phyloP scores from a whole-genome alignment of 2,797 vertebrate species.

The Delichon dasypus region DNA sequence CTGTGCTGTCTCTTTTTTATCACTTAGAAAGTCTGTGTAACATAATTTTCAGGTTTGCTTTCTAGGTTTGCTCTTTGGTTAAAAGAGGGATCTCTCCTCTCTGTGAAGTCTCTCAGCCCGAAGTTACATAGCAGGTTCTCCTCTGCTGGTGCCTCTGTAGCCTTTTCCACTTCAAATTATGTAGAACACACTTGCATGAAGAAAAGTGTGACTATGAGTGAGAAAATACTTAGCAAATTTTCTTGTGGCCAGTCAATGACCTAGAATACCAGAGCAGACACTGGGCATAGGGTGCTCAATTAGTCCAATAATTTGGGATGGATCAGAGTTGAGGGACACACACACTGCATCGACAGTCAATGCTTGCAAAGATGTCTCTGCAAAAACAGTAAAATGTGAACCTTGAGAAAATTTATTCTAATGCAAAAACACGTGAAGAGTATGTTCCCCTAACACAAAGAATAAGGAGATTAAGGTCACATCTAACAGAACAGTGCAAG shows the following conservation, averaged over 20 bases:
- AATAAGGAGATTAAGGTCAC: neutral
- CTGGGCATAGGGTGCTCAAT: neutral
- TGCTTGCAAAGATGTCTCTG: neutral
- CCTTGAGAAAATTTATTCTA: neutral
- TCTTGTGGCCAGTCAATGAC: neutral
- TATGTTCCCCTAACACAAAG: neutral
- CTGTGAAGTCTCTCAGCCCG: neutral
- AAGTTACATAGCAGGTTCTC: neutral
- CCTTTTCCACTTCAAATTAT: neutral
- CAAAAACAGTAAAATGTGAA: neutral
- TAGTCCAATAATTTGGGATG: neutral
- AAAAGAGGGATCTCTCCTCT: neutral
- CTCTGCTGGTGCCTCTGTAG: neutral
- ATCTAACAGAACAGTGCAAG: neutral
- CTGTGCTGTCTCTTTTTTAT: neutral
- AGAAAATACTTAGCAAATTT: neutral
- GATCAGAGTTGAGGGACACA: neutral
- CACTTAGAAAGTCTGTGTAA: neutral
- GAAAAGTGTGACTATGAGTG: neutral
- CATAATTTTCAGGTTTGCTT: neutral
- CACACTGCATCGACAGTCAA: accelerated
- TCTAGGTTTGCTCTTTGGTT: neutral
- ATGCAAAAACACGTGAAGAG: neutral
- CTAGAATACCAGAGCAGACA: neutral
- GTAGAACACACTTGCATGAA: neutral